A percentile compares a stretch with the other conserved stretches of the same genome.
Evolutionary conservation across 2,888 invertebrate species (phyloP).

Genomic region (Noctua janthe): DNA sequence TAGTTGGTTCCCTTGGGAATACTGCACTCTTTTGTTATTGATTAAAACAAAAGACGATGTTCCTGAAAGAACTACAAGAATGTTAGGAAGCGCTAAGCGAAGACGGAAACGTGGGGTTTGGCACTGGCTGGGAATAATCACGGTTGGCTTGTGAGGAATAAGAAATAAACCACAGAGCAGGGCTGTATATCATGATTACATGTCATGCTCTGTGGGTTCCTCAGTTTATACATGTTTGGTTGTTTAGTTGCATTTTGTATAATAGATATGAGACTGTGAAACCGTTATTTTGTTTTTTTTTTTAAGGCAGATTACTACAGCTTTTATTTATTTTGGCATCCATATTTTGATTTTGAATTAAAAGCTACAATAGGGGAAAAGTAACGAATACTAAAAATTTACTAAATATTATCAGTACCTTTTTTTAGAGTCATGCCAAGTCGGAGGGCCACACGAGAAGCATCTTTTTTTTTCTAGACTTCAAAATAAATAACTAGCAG

Average conservation of each 20-base stretch:
- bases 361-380: not conserved
- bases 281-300: no score
- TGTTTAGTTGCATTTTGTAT: not conserved
- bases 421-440: no score
- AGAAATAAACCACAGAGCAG: constrained; percentile 20
- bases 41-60: constrained; percentile 48
- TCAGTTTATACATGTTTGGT: not conserved
- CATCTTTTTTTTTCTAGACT: not conserved
- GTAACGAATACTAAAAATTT: not conserved
- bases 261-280: no score
- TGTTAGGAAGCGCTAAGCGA: constrained; percentile 1
- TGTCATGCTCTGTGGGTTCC: constrained; percentile 3
- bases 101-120: constrained; percentile 41
- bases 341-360: not conserved
- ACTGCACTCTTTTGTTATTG: constrained; percentile 25
- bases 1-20: constrained; percentile 23
- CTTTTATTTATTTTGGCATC: not conserved
- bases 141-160: constrained; percentile 26
- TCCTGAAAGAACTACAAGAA: constrained; percentile 19
- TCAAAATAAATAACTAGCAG: not conserved
- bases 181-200: constrained; percentile 35
- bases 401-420: not conserved
- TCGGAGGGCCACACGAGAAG: not conserved
- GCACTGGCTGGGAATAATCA: constrained; percentile 31
- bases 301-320: not conserved